phyloP scores from a whole-genome alignment of 1,140 invertebrate genomes.

The Panagrolaimus sp. region DNA sequence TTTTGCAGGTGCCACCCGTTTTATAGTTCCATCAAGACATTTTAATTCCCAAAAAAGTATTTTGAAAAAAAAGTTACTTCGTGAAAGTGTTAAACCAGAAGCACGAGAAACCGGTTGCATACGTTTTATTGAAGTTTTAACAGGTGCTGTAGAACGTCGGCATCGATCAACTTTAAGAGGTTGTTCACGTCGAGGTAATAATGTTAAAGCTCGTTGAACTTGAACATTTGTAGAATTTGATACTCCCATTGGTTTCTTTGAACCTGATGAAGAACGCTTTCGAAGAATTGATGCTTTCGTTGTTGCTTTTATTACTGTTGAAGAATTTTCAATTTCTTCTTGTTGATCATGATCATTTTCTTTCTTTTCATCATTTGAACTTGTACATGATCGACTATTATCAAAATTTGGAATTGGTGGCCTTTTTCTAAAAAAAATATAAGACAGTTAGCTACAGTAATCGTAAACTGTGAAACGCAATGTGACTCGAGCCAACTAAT shows the following conservation, averaged over 20 bases:
- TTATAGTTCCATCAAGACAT: no score
- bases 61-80: constrained; percentile 1
- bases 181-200: background rate
- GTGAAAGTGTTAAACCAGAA: background rate
- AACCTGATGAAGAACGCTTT: no score
- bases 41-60: no score
- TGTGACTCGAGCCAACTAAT: no score
- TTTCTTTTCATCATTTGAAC: background rate
- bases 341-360: background rate
- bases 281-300: no score
- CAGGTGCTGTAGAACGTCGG: background rate
- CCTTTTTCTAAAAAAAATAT: no score
- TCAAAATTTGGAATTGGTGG: background rate
- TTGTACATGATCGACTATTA: background rate
- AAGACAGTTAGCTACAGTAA: no score
- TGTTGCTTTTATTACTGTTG: no score
- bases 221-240: background rate
- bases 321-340: no score
- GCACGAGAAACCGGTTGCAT: background rate
- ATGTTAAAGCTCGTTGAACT: background rate
- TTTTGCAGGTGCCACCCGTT: no score
- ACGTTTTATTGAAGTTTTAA: background rate
- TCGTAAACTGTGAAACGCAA: no score
- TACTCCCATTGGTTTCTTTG: no score
- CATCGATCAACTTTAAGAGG: background rate